These are phyloP conservation scores for Spialia ferax DNA, from an alignment of 2,888 invertebrate genomes.

Conservation along the genomic window DNA sequence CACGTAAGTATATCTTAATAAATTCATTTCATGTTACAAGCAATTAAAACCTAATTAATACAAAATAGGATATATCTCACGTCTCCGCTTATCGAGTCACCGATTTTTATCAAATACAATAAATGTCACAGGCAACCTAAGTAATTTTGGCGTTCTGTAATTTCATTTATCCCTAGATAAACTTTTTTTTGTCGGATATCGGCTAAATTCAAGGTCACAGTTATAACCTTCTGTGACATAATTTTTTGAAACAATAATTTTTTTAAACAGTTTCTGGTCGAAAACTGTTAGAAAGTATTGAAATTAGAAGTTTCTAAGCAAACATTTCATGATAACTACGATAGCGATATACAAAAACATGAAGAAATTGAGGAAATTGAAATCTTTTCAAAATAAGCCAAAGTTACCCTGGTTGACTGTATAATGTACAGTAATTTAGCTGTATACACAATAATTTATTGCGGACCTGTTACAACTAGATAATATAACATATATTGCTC, in stretches of 20 bases:
- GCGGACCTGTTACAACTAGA: slow-evolving; percentile 46
- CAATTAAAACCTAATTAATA: slow-evolving; percentile 37
- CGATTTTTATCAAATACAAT: slow-evolving; percentile 26
- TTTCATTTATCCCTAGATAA: too few species aligned
- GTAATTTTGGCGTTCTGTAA: not conserved
- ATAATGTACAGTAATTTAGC: slow-evolving; percentile 41
- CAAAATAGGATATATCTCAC: slow-evolving; percentile 37
- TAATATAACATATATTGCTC: slow-evolving; percentile 42
- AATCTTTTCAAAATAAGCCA: too few species aligned
- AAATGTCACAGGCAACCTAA: slow-evolving; percentile 13
- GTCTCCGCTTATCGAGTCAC: slow-evolving; percentile 11
- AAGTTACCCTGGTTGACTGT: not conserved
- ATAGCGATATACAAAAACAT: too few species aligned
- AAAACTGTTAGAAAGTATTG: too few species aligned
- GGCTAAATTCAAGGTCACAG: too few species aligned
- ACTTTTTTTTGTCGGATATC: too few species aligned
- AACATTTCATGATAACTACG: too few species aligned
- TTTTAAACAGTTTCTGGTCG: too few species aligned
- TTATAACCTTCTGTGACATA: too few species aligned
- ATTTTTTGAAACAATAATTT: too few species aligned
- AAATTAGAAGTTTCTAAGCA: too few species aligned
- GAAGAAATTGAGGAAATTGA: too few species aligned
- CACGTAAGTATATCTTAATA: slow-evolving; percentile 39
- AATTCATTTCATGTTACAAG: slow-evolving; percentile 39
- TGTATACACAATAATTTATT: slow-evolving; percentile 51